Base-by-base conservation (phyloP, 2,113 vertebrate species). In the Corydoras sp. region DNA sequence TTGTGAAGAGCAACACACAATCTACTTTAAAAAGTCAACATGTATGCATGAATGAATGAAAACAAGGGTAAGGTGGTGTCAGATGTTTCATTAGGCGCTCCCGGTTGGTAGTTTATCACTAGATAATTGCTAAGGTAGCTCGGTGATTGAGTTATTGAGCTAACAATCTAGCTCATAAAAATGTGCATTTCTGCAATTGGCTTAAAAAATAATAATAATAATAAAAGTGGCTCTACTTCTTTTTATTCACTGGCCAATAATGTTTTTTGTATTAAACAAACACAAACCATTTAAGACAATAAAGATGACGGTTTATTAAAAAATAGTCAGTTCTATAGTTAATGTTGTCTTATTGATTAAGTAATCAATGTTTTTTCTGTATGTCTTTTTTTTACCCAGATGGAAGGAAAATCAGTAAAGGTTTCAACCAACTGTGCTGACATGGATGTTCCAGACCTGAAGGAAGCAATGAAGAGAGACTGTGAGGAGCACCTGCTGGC, bases 401-500 rank as follows among this genome's bases (percentile, higher is more conserved):
- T 96, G 82, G 96, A 99, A 80, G 86, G 86, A 1, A 96, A 95
- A 86, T 76, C 90, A 0, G 91, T 91, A 60, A 97, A 98, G 86
- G 84, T 86, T 0, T 72, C 91, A 0, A 6, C 68, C 12, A 30
- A 71, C 35, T 58, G 70, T 2, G 81, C 83, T 10, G 90, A 94
- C 9, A 87, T 89, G 4, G 79, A 89, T 0, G 87, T 91, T 62
- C 85, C 92, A 0, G 95, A 98, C 85, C 93, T 96, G 85, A 98
- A 97, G 85, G 89, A 88, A 18, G 88, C 92, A 0, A 83, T 97
- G 15, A 95, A 94, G 85, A 88, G 92, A 76, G 96, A 98, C 77
- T 87, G 94, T 0, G 96, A 97, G 79, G 96, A 98, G 75, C 95
- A 96, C 73, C 92, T 98, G 69, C 88, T 99, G 68, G 95, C 96